Conservation (phyloP, 1,140 invertebrate genomes). For the Cyclina sinensis region DNA sequence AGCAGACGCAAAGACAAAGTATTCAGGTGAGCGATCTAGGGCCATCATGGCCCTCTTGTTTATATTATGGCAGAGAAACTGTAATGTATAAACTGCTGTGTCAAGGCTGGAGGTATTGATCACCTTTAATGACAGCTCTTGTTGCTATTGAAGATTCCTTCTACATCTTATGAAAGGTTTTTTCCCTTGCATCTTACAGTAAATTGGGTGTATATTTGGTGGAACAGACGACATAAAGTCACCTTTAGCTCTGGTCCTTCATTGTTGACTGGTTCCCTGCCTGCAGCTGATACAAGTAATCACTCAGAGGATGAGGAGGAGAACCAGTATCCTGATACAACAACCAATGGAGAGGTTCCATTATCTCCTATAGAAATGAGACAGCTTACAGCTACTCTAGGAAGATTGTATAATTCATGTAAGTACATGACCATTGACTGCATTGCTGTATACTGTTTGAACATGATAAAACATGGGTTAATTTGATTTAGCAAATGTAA, state of each 20-base stretch:
- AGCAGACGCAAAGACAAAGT: no score
- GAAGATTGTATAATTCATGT: slow-evolving; percentile 72
- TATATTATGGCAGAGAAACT: not conserved
- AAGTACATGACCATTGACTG: no score
- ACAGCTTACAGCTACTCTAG: slow-evolving; percentile 65
- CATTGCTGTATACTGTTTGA: no score
- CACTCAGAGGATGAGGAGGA: not conserved
- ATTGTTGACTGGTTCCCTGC: slow-evolving; percentile 32
- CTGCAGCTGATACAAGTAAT: not conserved
- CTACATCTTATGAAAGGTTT: no score
- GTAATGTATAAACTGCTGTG: no score
- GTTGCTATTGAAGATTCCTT: no score
- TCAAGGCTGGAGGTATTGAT: no score
- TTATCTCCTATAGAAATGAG: slow-evolving; percentile 70
- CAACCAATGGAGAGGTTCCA: slow-evolving; percentile 39
- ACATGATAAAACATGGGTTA: no score
- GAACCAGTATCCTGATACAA: slow-evolving; percentile 39
- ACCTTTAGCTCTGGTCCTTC: slow-evolving; percentile 35
- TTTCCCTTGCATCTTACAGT: slow-evolving; percentile 39
- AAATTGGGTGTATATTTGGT: slow-evolving; percentile 60
- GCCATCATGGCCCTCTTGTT: not conserved
- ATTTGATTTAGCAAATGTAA: no score
- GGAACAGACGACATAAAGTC: slow-evolving; percentile 28
- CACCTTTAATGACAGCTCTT: no score
- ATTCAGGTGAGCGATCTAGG: not conserved